Evolutionary conservation across 2,113 vertebrate genomes (phyloP).

Genomic region (Toxotes chatareus): DNA sequence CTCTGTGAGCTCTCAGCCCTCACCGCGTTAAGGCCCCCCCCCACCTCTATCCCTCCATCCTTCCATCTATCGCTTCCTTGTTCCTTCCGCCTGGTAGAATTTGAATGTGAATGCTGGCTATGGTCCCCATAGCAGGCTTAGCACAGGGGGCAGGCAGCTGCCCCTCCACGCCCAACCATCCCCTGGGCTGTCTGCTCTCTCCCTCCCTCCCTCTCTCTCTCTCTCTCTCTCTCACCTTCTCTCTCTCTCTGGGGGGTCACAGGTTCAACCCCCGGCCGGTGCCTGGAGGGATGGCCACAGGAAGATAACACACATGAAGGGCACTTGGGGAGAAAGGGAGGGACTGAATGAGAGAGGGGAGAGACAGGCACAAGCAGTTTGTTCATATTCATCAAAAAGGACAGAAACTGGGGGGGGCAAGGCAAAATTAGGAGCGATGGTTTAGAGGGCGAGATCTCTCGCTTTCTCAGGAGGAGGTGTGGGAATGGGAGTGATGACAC

Average conservation of each 20-base stretch:
- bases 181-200: conserved; percentile 38
- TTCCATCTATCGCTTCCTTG: conserved; percentile 59
- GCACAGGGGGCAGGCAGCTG: conserved; percentile 69
- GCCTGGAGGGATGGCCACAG: conserved; percentile 75
- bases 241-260: conserved; percentile 62
- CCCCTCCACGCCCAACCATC: conserved; percentile 63
- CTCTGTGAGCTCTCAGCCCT: conserved; percentile 85
- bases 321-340: conserved; percentile 21
- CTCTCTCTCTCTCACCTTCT: conserved; percentile 33
- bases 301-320: conserved; percentile 81
- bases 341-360: neutral
- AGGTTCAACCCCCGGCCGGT: conserved; percentile 79
- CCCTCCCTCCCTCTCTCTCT: conserved; percentile 41
- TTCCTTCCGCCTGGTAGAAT: conserved; percentile 76
- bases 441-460: neutral
- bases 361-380: conserved; percentile 15
- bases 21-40: conserved; percentile 51
- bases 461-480: neutral
- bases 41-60: conserved; percentile 42
- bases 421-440: neutral
- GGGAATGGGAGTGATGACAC: conserved; percentile 3
- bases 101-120: conserved; percentile 79
- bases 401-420: neutral
- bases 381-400: conserved; percentile 27
- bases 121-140: conserved; percentile 64